These are phyloP conservation scores for Acronicta aceris DNA, from an alignment of 2,888 invertebrate species.

Conservation along the genomic window DNA sequence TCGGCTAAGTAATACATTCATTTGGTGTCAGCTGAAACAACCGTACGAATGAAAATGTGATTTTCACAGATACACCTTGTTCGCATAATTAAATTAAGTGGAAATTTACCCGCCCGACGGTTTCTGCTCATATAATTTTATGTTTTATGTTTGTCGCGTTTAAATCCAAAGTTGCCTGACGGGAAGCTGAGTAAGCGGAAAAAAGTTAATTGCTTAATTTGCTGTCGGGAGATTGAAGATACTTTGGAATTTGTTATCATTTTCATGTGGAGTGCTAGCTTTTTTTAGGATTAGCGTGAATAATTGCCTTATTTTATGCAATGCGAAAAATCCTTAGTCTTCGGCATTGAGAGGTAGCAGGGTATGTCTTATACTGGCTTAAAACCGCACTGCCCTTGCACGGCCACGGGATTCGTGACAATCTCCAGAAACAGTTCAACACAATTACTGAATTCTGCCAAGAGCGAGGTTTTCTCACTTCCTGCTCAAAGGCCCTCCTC, in stretches of 20 bases:
- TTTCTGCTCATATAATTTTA: conserved; percentile 41
- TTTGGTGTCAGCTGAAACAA: conserved; percentile 23
- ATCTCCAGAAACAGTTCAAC: no score
- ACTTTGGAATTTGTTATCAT: conserved; percentile 46
- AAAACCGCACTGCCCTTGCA: no score
- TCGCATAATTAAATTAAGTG: conserved; percentile 54
- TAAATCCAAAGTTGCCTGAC: conserved; percentile 39
- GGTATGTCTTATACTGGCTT: no score
- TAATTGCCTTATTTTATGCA: no score
- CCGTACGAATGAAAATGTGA: conserved; percentile 34
- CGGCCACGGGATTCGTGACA: no score
- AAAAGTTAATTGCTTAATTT: conserved; percentile 59
- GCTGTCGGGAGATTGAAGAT: conserved; percentile 43
- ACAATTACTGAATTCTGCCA: no score
- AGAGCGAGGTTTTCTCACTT: no score
- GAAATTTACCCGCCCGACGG: conserved; percentile 27
- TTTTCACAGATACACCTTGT: conserved; percentile 38
- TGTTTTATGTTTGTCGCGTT: conserved; percentile 38
- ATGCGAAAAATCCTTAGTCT: no score
- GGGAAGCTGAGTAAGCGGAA: conserved; percentile 43
- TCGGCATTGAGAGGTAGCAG: no score
- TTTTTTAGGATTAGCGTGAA: neutral
- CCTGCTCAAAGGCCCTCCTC: no score
- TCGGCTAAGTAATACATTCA: conserved; percentile 5
- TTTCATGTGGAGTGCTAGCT: conserved; percentile 25